These are phyloP conservation scores for Raphicerus campestris DNA, from an alignment of 2,113 vertebrate genomes.

Conservation along the genomic window DNA sequence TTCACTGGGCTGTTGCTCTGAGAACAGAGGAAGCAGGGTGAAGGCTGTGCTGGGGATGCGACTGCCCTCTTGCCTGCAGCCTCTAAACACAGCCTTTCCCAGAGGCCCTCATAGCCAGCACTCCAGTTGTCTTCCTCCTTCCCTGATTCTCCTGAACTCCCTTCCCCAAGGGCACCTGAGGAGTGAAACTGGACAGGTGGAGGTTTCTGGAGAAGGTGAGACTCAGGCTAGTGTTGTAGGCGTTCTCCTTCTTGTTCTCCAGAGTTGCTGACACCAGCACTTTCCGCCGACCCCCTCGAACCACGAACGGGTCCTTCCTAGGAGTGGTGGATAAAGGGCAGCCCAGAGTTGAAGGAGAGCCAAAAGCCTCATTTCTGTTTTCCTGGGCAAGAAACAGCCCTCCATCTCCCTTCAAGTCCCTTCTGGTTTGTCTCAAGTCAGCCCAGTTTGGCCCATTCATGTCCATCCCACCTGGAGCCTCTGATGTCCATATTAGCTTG, in stretches of 20 bases:
- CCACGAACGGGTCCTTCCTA: constrained; percentile 87
- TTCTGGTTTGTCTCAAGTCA: background rate
- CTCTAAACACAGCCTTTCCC: background rate
- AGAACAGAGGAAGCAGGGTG: background rate
- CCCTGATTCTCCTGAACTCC: background rate
- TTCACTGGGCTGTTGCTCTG: constrained; percentile 87
- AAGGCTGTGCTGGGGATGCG: background rate
- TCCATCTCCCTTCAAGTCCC: background rate
- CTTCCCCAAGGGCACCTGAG: constrained; percentile 78
- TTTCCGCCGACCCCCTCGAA: constrained; percentile 85
- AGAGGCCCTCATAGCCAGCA: background rate
- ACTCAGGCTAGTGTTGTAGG: constrained; percentile 92
- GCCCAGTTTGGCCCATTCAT: background rate
- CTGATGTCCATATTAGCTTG: constrained; percentile 85
- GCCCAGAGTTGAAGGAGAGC: background rate
- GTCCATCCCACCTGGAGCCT: constrained; percentile 85
- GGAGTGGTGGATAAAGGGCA: background rate
- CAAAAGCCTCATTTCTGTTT: background rate
- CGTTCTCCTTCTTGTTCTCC: constrained; percentile 91
- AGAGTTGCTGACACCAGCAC: constrained; percentile 86
- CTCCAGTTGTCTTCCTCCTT: background rate
- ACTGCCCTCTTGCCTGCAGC: background rate
- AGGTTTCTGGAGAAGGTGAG: constrained; percentile 91
- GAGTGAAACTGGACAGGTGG: constrained; percentile 90
- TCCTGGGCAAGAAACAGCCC: background rate